Conservation (phyloP, 2,888 invertebrate genomes). For the Autographa pulchrina region DNA sequence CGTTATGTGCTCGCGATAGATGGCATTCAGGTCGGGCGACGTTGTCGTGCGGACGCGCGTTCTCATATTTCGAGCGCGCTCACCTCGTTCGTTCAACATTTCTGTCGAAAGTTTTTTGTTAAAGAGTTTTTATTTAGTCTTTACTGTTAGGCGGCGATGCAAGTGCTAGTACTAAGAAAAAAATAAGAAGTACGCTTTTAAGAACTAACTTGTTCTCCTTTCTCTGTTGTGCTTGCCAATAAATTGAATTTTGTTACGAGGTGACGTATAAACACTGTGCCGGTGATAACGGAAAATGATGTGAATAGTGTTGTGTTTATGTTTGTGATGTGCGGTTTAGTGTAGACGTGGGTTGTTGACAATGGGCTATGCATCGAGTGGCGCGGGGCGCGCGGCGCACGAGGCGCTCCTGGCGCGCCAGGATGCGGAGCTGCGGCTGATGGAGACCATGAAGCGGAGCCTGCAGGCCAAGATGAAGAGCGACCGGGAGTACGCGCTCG, state of each 20-base stretch:
- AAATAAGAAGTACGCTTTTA: slow-evolving; percentile 43
- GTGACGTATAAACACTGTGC: slow-evolving; percentile 76
- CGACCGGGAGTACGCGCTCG: slow-evolving; percentile 97
- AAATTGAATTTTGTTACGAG: slow-evolving; percentile 67
- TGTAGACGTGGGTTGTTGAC: slow-evolving; percentile 74
- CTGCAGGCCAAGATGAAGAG: slow-evolving; percentile 96
- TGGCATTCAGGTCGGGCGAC: slow-evolving; percentile 83
- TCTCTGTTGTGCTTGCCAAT: slow-evolving; percentile 63
- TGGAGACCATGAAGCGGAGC: slow-evolving; percentile 97
- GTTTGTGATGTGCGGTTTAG: slow-evolving; percentile 79
- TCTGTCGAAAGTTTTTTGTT: slow-evolving; percentile 70
- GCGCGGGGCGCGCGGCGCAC: slow-evolving; percentile 96
- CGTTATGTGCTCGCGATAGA: slow-evolving; percentile 71
- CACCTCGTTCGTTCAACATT: slow-evolving; percentile 62
- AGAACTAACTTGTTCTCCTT: slow-evolving; percentile 54
- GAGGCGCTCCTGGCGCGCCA: slow-evolving; percentile 97
- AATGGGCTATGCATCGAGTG: slow-evolving; percentile 96
- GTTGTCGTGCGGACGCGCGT: slow-evolving; percentile 76
- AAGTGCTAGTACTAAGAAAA: slow-evolving; percentile 62
- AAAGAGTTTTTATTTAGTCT: slow-evolving; percentile 65
- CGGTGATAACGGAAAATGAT: slow-evolving; percentile 83
- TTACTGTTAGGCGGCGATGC: slow-evolving; percentile 49
- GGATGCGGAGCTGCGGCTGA: slow-evolving; percentile 97
- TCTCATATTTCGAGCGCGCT: slow-evolving; percentile 59
- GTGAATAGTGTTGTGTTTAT: slow-evolving; percentile 86